Evolutionary conservation across 2,888 invertebrate species (phyloP).

Genomic region (Harpalus rufipes): DNA sequence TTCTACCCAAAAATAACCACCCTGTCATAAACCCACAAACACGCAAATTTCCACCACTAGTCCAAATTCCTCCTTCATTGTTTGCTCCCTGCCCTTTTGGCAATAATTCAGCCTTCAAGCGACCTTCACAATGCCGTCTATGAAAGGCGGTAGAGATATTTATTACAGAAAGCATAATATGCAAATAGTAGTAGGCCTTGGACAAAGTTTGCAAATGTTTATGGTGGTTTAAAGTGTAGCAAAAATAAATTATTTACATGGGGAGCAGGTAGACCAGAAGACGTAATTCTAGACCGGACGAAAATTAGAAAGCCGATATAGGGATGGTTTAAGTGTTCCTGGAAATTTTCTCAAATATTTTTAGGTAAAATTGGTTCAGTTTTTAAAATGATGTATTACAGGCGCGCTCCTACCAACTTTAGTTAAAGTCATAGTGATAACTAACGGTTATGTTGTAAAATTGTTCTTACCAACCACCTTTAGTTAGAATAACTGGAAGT

Average conservation of each 20-base stretch:
- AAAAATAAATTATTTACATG: neutral
- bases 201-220: constrained; percentile 8
- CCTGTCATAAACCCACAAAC: constrained; percentile 14
- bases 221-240: constrained; percentile 16
- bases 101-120: neutral
- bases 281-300: constrained; percentile 1
- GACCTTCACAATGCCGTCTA: neutral
- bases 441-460: too few species aligned
- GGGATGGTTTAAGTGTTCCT: neutral
- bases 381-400: neutral
- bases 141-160: neutral
- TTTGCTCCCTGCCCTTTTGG: neutral
- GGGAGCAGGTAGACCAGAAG: constrained; percentile 7
- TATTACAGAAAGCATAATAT: constrained; percentile 4
- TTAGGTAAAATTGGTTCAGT: neutral
- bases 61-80: neutral
- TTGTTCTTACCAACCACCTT: too few species aligned
- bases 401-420: too few species aligned
- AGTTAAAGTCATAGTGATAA: too few species aligned
- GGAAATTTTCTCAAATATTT: neutral
- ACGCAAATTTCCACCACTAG: neutral
- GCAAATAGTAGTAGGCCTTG: constrained; percentile 17
- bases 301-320: constrained; percentile 1
- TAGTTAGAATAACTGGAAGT: too few species aligned
- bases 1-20: neutral